Conservation (phyloP, 2,113 vertebrate species). For the Cyprinodon variegatus region DNA sequence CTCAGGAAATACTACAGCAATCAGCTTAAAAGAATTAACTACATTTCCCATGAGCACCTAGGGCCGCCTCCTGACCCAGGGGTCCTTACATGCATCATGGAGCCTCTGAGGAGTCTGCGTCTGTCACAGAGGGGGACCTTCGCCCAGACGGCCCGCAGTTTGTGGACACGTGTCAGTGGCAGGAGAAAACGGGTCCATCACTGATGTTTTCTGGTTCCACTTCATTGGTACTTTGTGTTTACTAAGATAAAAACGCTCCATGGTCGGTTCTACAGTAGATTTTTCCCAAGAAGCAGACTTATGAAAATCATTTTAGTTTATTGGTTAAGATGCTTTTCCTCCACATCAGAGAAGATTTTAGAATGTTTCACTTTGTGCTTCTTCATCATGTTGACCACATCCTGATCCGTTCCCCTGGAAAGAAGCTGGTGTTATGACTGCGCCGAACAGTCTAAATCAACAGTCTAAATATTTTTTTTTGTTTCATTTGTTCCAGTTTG, state of each 20-base stretch:
- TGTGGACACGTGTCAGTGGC: conserved; percentile 78
- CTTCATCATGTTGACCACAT: neutral
- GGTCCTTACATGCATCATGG: conserved; percentile 71
- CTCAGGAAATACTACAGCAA: conserved; percentile 70
- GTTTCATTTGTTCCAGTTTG: neutral
- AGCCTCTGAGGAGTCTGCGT: conserved; percentile 72
- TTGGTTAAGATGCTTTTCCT: neutral
- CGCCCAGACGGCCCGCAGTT: conserved; percentile 65
- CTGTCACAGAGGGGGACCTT: conserved; percentile 63
- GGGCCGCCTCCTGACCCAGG: conserved; percentile 58
- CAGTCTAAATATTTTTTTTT: neutral
- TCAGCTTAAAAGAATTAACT: conserved; percentile 76
- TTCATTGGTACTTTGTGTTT: too few species aligned
- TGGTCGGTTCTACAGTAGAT: too few species aligned
- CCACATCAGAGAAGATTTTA: neutral
- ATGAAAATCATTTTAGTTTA: neutral
- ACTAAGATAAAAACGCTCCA: too few species aligned
- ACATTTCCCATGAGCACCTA: conserved; percentile 77
- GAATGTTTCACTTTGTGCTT: neutral
- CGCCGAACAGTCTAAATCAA: neutral
- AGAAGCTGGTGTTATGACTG: too few species aligned
- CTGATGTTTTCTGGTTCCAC: conserved; percentile 10
- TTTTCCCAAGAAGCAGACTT: too few species aligned
- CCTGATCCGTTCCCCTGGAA: neutral
- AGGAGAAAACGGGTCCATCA: conserved; percentile 54